Base-by-base conservation (phyloP, 2,888 invertebrate genomes). In the Tipula helvola region DNA sequence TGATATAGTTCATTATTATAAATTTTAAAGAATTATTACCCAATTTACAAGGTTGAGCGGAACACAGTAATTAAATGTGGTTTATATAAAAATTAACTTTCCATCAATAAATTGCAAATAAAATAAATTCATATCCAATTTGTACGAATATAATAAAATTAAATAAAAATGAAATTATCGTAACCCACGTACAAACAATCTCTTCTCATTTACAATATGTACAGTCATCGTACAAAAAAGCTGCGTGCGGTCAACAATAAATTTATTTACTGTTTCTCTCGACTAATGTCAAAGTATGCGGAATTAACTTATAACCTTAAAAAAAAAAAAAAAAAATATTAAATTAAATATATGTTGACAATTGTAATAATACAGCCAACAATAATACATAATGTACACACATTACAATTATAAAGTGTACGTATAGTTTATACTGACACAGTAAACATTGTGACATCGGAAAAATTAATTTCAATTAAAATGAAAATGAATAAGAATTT, bases 381-480 rank as follows among this genome's bases (percentile, higher is more conserved):
- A 71, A 71, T 71, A 71, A 71, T 71, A 71, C 71, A 71, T 71
- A 71, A 28, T 28, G 71, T 71, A 71, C 71, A 71, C 71, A 71
- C 71, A 71, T 71, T 71, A 71, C 28, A 71, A 71, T 71, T 71
- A 71, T 10, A 71, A 71, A 71, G 71, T 71, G 28, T 28, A 28
- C 71, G 28, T 71, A n/a, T 4, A 1, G 18, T 57, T 10, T 52
- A 44, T 44, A 57, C 16, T 16, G 52, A 16, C 10, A 71, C n/a
- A 28, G 57, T n/a, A 71, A 71, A 71, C 13, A 28, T 71, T 71
- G 71, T 71, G 71, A 71, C 71, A 71, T 71, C 52, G 71, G 71
- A 71, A 71, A 71, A 71, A 71, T 71, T 71, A 71, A 71, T 71
- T 71, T 71, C 71, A 71, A 71, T 71, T 71, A 71, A 71, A n/a